Base-by-base conservation (phyloP, 2,888 invertebrate genomes). In the Pristionchus exspectatus region DNA sequence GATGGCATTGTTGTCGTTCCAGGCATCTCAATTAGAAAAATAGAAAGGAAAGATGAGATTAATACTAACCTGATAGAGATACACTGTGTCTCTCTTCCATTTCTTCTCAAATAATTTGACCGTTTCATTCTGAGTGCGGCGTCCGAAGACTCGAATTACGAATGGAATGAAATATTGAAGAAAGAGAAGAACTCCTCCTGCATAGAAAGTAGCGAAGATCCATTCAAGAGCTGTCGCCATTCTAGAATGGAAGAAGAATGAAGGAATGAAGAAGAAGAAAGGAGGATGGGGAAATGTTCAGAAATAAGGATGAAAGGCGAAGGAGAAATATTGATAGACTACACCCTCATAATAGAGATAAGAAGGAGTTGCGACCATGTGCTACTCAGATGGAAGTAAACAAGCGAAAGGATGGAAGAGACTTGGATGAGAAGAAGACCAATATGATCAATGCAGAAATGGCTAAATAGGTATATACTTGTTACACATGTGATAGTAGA, bases 31-130 rank as follows among this genome's bases (percentile, higher is more conserved):
- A 84, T 84, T 18, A 4, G 10, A 18, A 12, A 1, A 18, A 33
- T 50, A 18, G 24, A 33, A 27, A 27, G 2, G 24, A 30, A 72
- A 24, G 30, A 16, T 27, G 10, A 24, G 9, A 50, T 24, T 3
- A 44, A 16, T 21, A 44, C 38, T 44, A 0, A 87, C 87, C 87
- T 87, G 87, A 50, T 87, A 87, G 72, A 87, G 87, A 72, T 87
- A 87, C 4, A 87, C 87, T 7, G 87, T 87, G 33, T 87, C 87
- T 27, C 72, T 69, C 72, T 87, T 87, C 87, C 87, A 87, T 38
- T 87, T 87, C 50, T 87, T 72, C 72, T 87, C 87, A 24, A 44
- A 87, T n/a, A 87, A 30, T 18, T 66, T 86, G 44, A 66, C 63
- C n/a, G 24, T 33, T 24, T 66, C 86, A 54, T 38, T 54, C 7